phyloP scores from a whole-genome alignment of 2,888 invertebrate species.

The Caradrina kadenii region DNA sequence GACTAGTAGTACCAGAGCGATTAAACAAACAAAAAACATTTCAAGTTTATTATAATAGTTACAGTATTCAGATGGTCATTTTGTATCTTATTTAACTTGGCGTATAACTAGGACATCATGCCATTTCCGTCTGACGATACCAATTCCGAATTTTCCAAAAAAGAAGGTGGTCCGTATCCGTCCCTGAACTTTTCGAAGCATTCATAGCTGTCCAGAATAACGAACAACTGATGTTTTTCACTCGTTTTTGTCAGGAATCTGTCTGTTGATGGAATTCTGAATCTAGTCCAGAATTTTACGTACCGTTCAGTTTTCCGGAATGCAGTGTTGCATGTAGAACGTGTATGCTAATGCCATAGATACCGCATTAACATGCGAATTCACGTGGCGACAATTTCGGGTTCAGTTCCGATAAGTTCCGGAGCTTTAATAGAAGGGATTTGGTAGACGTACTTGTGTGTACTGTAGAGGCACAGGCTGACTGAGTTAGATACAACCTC shows the following conservation, averaged over 20 bases:
- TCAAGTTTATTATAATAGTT: no score
- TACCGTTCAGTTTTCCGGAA: constrained; percentile 17
- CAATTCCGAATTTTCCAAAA: background rate
- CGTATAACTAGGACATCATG: background rate
- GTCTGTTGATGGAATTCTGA: constrained; percentile 10
- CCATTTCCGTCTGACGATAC: background rate
- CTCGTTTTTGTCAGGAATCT: constrained; percentile 1
- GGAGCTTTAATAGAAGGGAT: constrained; percentile 9
- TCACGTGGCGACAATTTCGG: constrained; percentile 39
- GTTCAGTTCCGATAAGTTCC: constrained; percentile 40
- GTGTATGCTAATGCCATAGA: constrained; percentile 35
- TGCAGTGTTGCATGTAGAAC: constrained; percentile 38
- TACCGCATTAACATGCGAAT: constrained; percentile 28
- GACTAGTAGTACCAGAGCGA: no score
- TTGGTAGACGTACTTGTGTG: background rate
- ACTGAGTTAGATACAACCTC: no score
- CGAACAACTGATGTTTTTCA: constrained; percentile 1
- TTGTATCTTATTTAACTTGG: background rate
- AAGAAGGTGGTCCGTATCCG: background rate
- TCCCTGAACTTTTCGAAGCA: background rate
- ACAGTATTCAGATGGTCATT: no score
- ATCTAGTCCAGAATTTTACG: constrained; percentile 21
- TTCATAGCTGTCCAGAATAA: constrained; percentile 19
- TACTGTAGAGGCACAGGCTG: no score
- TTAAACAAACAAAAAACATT: no score